Conservation (phyloP, 2,888 invertebrate species). For the Drosophila macrospina region DNA sequence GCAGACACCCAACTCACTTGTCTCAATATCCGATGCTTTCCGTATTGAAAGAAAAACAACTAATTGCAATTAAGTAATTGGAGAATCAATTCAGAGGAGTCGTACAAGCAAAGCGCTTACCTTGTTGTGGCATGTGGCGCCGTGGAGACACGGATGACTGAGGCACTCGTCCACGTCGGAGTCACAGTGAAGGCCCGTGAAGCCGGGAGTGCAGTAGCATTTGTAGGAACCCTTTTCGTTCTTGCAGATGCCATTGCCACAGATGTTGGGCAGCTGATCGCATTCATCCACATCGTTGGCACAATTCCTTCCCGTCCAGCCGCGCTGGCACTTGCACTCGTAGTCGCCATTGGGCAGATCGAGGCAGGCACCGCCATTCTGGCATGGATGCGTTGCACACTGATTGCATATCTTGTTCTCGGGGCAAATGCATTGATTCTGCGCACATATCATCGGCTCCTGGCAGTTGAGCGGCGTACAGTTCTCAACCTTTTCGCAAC, state of each 20-base stretch:
- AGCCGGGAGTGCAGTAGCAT: constrained; percentile 95
- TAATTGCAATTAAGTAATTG: constrained; percentile 82
- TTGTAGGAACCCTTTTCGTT: constrained; percentile 92
- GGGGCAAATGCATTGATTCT: constrained; percentile 84
- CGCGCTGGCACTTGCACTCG: constrained; percentile 87
- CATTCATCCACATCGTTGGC: constrained; percentile 91
- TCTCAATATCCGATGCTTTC: constrained; percentile 85
- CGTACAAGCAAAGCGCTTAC: constrained; percentile 68
- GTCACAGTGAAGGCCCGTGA: constrained; percentile 93
- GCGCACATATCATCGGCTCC: constrained; percentile 84
- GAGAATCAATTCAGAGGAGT: constrained; percentile 3
- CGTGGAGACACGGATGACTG: constrained; percentile 93
- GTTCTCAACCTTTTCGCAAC: constrained; percentile 83
- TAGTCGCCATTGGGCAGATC: constrained; percentile 87
- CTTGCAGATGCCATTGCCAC: constrained; percentile 93
- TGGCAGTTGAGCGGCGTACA: constrained; percentile 83
- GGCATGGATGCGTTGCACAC: constrained; percentile 88
- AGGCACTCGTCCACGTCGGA: constrained; percentile 95
- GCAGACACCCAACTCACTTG: constrained; percentile 81
- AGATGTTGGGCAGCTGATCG: constrained; percentile 87
- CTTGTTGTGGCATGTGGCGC: constrained; percentile 92
- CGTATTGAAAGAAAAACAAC: constrained; percentile 85
- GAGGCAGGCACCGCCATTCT: constrained; percentile 88
- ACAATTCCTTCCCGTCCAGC: constrained; percentile 87
- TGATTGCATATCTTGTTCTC: constrained; percentile 85